Percentiles rank a stretch among this genome's conserved stretches.
Evolutionary conservation across 2,797 vertebrate genomes (phyloP).

Genomic region (Aldrovandia affinis): DNA sequence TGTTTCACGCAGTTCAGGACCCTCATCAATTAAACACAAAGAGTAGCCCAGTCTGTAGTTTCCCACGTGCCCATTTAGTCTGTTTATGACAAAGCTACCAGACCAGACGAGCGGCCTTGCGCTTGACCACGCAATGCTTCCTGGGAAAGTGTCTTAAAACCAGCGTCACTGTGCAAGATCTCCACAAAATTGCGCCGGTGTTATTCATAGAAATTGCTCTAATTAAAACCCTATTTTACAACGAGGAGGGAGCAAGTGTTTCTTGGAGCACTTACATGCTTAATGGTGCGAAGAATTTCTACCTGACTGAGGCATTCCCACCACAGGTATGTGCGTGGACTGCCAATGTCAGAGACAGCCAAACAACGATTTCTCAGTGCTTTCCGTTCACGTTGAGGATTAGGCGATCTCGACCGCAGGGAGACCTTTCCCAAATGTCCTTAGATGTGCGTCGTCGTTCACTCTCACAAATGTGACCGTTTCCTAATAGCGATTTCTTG

Average conservation of each 20-base stretch:
- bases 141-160: conserved; percentile 54
- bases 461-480: conserved; percentile 8
- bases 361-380: conserved; percentile 53
- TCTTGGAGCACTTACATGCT: conserved; percentile 54
- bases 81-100: conserved; percentile 57
- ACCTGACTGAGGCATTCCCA: conserved; percentile 55
- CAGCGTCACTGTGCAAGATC: conserved; percentile 41
- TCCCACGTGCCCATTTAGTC: conserved; percentile 48
- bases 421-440: not conserved
- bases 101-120: conserved; percentile 38
- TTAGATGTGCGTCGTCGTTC: conserved; percentile 10
- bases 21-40: conserved; percentile 41
- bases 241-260: conserved; percentile 44
- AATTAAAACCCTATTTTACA: conserved; percentile 61
- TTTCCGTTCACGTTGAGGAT: conserved; percentile 8
- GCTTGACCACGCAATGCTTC: conserved; percentile 51
- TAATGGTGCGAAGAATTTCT: conserved; percentile 56
- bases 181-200: conserved; percentile 46
- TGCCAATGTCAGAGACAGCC: conserved; percentile 47
- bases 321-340: conserved; percentile 51
- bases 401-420: not conserved
- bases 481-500: not conserved
- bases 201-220: conserved; percentile 57
- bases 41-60: conserved; percentile 35
- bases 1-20: conserved; percentile 37